Base-by-base conservation (phyloP, 2,113 vertebrate species). In the Thalassoma bifasciatum region DNA sequence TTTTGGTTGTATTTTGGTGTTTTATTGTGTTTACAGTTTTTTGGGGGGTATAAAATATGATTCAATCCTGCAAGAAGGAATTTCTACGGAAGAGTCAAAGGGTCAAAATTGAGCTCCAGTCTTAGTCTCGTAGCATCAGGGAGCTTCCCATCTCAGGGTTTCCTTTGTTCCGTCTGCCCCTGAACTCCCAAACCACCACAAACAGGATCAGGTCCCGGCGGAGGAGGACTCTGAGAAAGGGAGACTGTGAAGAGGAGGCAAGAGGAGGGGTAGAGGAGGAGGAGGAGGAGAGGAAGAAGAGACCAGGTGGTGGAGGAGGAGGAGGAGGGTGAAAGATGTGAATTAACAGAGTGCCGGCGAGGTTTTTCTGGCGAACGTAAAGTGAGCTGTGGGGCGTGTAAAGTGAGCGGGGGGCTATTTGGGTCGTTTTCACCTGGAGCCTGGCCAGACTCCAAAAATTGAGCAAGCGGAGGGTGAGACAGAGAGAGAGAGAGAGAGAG, bases 391-490 rank as follows among this genome's bases (percentile, higher is more conserved):
- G 79, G 88, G 87, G 81, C 58, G 76, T 90, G 89, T 94, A 95
- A 95, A 92, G 92, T 87, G 94, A 95, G 91, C 88, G 88, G 83
- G 79, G 87, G 88, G 79, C 84, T 93, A 91, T 95, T 95, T 93
- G 93, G 93, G 82, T 84, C 83, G 86, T 93, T 92, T 92, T 92
- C 89, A 93, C 93, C 93, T 93, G 86, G 81, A 91, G 90, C 66
- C 93, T 95, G 93, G 94, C 92, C 81, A 70, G 71, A 80, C 92
- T 96, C 94, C 94, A 95, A 81, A 77, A 91, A 73, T n/a, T 79
- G 82, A 86, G 86, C 36, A 13, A 74, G 64, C 40, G 54, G 62
- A 17, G 66, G 22, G 63, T 46, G 83, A 10, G 46, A 24, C 68
- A 58, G 72, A 21, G 47, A 37, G 67, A 59, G 63, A 91, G 73